These are phyloP conservation scores for Tryphoninae sp. DNA, from an alignment of 2,888 invertebrate species.

Conservation along the genomic window DNA sequence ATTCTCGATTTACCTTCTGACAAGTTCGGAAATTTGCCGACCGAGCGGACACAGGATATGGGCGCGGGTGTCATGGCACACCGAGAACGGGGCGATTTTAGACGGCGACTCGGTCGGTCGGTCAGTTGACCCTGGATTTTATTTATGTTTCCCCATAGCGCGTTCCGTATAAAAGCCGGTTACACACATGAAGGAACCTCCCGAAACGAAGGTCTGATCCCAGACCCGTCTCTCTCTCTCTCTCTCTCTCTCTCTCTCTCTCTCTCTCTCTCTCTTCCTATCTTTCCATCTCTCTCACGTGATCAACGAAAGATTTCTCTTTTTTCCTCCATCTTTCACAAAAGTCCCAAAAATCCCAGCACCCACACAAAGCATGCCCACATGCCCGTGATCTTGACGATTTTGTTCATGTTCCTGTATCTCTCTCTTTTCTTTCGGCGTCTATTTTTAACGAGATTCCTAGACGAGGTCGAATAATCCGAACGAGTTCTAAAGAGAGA, in stretches of 20 bases:
- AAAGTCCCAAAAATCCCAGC: slow-evolving; percentile 40
- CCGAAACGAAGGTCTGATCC: slow-evolving; percentile 60
- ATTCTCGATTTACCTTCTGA: slow-evolving; percentile 38
- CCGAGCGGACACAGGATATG: slow-evolving; percentile 63
- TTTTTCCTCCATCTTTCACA: slow-evolving; percentile 26
- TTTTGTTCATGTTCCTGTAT: neutral
- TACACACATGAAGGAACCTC: slow-evolving; percentile 67
- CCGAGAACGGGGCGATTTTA: slow-evolving; percentile 52
- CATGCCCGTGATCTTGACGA: slow-evolving; percentile 35
- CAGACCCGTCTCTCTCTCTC: slow-evolving; percentile 53
- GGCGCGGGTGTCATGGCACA: slow-evolving; percentile 64
- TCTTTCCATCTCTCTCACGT: slow-evolving; percentile 20
- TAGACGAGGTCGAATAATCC: slow-evolving; percentile 49
- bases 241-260: slow-evolving; percentile 25
- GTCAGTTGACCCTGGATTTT: slow-evolving; percentile 75
- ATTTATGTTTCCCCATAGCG: slow-evolving; percentile 76
- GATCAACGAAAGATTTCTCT: slow-evolving; percentile 32
- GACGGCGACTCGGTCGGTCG: slow-evolving; percentile 62
- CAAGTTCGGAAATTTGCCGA: slow-evolving; percentile 39
- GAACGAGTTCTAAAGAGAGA: slow-evolving; percentile 5
- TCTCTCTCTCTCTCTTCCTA: slow-evolving; percentile 29
- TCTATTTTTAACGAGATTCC: slow-evolving; percentile 53
- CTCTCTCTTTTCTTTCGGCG: slow-evolving; percentile 15
- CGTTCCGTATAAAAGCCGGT: slow-evolving; percentile 68
- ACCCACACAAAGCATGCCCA: slow-evolving; percentile 21